phyloP scores from a whole-genome alignment of 2,113 vertebrate species.

The Sinocyclocheilus anophthalmus region DNA sequence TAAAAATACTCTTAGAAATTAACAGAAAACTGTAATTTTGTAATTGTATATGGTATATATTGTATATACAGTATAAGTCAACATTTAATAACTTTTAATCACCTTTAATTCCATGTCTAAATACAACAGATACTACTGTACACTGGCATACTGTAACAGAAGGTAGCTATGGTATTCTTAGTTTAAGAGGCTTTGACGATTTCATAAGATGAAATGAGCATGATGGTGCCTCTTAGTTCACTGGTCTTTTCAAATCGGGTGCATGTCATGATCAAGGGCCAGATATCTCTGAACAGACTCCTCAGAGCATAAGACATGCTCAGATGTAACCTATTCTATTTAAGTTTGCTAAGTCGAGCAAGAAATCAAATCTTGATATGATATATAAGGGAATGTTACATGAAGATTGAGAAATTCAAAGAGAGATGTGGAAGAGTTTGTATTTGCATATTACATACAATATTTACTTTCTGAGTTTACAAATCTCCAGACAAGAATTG shows the following conservation, averaged over 20 bases:
- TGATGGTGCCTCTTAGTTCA: not conserved
- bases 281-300: not conserved
- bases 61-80: not conserved
- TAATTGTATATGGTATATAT: not conserved
- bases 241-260: not conserved
- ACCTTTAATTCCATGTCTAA: not conserved
- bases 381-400: not conserved
- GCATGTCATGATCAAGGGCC: not conserved
- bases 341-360: not conserved
- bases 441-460: not conserved
- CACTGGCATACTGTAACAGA: not conserved
- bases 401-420: not conserved
- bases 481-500: not conserved
- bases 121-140: not conserved
- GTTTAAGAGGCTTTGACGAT: not conserved
- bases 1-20: too few relatives aligned
- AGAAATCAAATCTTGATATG: conserved; percentile 9
- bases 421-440: not conserved
- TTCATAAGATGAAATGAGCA: not conserved
- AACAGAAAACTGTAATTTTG: not conserved
- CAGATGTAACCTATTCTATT: not conserved
- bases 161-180: not conserved
- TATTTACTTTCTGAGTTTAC: not conserved
- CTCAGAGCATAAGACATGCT: not conserved
- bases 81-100: not conserved